These are phyloP conservation scores for Gandaritis pyraliata DNA, from an alignment of 2,888 invertebrate species.

Conservation along the genomic window DNA sequence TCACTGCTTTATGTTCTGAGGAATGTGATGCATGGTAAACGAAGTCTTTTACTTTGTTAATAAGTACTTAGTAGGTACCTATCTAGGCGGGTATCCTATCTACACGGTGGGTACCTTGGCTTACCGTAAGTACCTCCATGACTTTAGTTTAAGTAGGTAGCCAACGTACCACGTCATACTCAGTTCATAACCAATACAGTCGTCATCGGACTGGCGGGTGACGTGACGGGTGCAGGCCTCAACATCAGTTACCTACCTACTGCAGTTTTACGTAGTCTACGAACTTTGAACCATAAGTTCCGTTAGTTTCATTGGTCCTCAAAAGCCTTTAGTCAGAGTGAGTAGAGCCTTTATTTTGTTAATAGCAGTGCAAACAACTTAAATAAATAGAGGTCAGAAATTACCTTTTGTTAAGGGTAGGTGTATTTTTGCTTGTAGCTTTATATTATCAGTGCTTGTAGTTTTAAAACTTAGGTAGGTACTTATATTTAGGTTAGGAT, in stretches of 20 bases:
- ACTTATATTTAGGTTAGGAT: too few species aligned
- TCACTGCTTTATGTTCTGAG: constrained; percentile 34
- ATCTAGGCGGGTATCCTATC: neutral
- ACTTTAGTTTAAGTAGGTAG: too few species aligned
- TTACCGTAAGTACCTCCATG: too few species aligned
- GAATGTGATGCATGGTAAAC: constrained; percentile 26
- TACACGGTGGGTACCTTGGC: too few species aligned
- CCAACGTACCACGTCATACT: too few species aligned
- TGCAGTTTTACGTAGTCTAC: too few species aligned
- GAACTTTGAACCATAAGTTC: neutral
- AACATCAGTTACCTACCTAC: too few species aligned
- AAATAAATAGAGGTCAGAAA: constrained; percentile 14
- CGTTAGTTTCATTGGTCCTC: neutral
- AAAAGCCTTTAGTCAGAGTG: neutral
- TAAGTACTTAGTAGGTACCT: neutral
- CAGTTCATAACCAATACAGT: too few species aligned
- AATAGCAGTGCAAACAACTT: constrained; percentile 11
- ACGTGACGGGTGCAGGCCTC: too few species aligned
- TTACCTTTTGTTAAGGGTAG: constrained; percentile 7
- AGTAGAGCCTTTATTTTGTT: constrained; percentile 2
- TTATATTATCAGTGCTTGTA: too few species aligned
- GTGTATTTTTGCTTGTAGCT: too few species aligned
- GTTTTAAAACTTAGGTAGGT: neutral
- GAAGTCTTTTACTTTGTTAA: constrained; percentile 4
- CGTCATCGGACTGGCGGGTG: too few species aligned